phyloP scores from a whole-genome alignment of 2,113 vertebrate genomes.

The Cryptotis parvus region DNA sequence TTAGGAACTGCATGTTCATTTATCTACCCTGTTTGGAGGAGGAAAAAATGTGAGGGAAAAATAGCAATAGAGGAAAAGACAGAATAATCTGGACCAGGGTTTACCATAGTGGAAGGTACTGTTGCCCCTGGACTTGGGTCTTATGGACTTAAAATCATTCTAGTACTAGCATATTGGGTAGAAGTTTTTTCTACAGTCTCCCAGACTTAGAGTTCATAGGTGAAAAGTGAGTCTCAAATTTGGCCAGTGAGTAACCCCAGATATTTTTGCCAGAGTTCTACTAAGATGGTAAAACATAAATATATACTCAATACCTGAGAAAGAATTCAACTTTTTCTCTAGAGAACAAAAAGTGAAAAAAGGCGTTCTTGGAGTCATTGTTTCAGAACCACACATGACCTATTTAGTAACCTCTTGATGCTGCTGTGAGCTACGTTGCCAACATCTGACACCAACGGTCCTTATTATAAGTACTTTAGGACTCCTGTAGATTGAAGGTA shows the following conservation, averaged over 20 bases:
- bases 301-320: background rate
- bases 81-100: background rate
- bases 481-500: background rate
- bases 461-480: background rate
- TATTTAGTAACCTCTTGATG: background rate
- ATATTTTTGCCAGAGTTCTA: background rate
- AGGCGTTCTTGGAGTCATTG: background rate
- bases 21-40: background rate
- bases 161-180: no score
- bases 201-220: background rate
- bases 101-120: no score
- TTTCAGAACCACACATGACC: background rate
- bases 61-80: background rate
- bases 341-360: background rate
- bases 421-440: conserved; percentile 1
- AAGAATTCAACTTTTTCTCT: background rate
- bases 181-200: no score
- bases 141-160: no score
- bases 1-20: background rate
- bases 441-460: background rate
- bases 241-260: background rate
- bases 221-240: background rate
- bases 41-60: background rate
- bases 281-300: no score
- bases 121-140: no score